A percentile compares a stretch with the other conserved stretches of the same genome.
Evolutionary conservation across 2,797 vertebrate species (phyloP).

Genomic region (Falco berigora): DNA sequence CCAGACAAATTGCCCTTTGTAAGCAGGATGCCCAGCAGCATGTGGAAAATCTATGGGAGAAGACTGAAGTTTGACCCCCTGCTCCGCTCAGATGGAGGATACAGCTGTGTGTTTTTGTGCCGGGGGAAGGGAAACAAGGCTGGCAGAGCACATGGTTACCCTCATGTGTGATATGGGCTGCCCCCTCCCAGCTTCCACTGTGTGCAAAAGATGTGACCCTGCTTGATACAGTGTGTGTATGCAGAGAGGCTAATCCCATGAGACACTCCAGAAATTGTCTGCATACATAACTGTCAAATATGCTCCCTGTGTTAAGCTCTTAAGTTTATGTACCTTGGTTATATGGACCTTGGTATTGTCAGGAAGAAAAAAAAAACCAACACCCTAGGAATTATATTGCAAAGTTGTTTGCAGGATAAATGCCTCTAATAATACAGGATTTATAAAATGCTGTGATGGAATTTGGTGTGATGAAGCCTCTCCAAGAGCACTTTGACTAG

Average conservation of each 20-base stretch:
- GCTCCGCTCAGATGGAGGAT: background rate
- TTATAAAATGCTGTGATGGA: background rate
- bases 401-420: background rate
- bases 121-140: background rate
- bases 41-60: background rate
- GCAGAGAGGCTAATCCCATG: background rate
- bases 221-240: background rate
- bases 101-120: background rate
- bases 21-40: background rate
- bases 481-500: background rate
- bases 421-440: background rate
- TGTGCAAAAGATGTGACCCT: background rate
- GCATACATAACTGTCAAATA: background rate
- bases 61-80: background rate
- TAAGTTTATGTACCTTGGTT: background rate
- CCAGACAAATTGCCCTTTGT: fast-evolving
- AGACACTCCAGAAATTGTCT: background rate
- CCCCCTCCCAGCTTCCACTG: background rate
- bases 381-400: background rate
- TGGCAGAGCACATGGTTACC: background rate
- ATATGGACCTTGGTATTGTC: background rate
- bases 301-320: background rate
- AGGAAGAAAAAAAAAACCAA: background rate
- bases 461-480: background rate
- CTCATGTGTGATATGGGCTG: fast-evolving